A percentile compares a stretch with the other conserved stretches of the same genome.
phyloP scores from a whole-genome alignment of 2,113 vertebrate genomes.

The Mormoops blainvillei region DNA sequence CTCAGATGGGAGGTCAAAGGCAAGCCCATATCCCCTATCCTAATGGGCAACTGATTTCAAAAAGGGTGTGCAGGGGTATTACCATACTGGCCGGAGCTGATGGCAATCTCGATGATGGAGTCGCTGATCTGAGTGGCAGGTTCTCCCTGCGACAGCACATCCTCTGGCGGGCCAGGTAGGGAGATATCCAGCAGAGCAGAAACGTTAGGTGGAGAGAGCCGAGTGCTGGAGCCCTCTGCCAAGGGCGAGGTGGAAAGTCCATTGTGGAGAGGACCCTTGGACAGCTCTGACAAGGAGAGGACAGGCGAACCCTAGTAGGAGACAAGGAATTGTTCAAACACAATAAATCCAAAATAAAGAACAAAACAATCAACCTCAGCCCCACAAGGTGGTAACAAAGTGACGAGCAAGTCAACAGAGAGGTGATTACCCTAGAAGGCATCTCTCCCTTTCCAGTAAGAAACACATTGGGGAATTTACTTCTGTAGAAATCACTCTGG shows the following conservation, averaged over 20 bases:
- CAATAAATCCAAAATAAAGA: not conserved
- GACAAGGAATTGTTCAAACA: not conserved
- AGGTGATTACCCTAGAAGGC: fast-evolving
- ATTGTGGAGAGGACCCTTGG: conserved; percentile 83
- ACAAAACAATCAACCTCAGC: not conserved
- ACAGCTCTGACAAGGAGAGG: conserved; percentile 79
- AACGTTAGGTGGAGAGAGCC: conserved; percentile 94
- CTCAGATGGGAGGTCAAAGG: not conserved
- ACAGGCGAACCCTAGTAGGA: conserved; percentile 75
- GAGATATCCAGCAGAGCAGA: conserved; percentile 97
- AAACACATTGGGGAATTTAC: too few species aligned
- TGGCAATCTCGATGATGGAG: conserved; percentile 98
- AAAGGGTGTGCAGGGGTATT: not conserved
- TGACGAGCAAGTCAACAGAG: too few species aligned
- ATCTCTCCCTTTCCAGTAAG: not conserved
- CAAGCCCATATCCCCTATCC: not conserved
- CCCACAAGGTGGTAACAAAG: not conserved
- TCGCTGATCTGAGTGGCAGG: conserved; percentile 95
- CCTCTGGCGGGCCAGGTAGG: conserved; percentile 95
- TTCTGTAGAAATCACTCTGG: not conserved
- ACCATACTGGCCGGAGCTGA: conserved; percentile 96
- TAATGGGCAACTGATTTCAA: not conserved
- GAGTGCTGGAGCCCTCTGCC: conserved; percentile 81
- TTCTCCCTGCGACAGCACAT: conserved; percentile 92
- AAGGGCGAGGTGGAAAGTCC: conserved; percentile 81